Evolutionary conservation across 2,797 vertebrate genomes (phyloP).

Genomic region (Macrochelys suwanniensis): DNA sequence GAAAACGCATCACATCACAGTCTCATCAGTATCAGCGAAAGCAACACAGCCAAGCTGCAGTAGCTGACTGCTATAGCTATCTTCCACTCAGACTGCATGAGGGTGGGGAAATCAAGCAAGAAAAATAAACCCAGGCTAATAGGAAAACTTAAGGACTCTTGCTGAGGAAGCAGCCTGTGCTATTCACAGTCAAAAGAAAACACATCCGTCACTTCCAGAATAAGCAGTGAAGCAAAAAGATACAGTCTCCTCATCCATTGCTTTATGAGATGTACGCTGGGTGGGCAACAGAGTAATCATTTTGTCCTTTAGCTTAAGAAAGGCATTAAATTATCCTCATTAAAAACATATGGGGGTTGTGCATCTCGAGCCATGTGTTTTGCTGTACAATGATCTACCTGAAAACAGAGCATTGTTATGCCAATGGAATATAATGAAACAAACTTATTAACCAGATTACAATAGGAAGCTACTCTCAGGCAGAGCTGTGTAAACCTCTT

Average conservation of each 20-base stretch:
- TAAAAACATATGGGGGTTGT: neutral
- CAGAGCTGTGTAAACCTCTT: neutral
- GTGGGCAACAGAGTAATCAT: neutral
- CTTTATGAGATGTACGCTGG: neutral
- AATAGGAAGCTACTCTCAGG: neutral
- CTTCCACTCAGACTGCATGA: neutral
- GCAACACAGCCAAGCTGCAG: neutral
- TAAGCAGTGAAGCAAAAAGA: conserved; percentile 9
- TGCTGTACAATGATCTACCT: neutral
- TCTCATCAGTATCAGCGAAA: neutral
- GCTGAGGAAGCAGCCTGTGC: neutral
- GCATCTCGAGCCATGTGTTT: neutral
- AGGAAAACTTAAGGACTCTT: neutral
- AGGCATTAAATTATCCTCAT: conserved; percentile 15
- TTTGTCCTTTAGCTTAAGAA: conserved; percentile 36
- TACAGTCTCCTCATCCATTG: neutral
- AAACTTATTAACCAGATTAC: neutral
- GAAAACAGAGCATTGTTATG: neutral
- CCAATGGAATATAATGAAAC: neutral
- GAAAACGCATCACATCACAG: neutral
- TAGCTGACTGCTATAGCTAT: neutral
- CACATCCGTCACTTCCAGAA: neutral
- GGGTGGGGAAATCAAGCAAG: neutral
- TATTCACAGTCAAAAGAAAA: conserved; percentile 16
- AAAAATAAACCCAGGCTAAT: neutral